These are phyloP conservation scores for Protobothrops flavoviridis DNA, from an alignment of 2,113 vertebrate species.

Conservation along the genomic window DNA sequence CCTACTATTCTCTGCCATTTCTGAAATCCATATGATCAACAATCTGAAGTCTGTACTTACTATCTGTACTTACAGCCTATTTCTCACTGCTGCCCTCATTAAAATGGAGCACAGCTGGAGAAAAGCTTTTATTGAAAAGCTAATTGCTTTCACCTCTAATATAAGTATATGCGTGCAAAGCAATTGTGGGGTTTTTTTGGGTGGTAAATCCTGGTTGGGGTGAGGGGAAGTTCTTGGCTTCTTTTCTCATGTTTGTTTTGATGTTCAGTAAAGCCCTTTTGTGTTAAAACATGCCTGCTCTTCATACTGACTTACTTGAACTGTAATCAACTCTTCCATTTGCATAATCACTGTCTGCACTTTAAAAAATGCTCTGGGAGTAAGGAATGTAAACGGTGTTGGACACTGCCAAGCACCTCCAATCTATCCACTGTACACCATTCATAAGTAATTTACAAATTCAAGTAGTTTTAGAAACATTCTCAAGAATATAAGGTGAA, in stretches of 20 bases:
- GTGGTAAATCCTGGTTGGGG: neutral
- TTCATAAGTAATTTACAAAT: neutral
- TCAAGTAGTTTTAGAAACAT: neutral
- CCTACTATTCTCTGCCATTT: neutral
- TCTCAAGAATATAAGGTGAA: neutral
- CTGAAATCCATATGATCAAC: slow-evolving; percentile 32
- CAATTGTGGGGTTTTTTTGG: neutral
- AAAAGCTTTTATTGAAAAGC: slow-evolving; percentile 35
- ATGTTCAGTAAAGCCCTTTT: slow-evolving; percentile 37
- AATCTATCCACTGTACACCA: neutral
- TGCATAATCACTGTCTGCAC: neutral
- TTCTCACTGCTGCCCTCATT: slow-evolving; percentile 45
- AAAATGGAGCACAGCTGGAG: slow-evolving; percentile 32
- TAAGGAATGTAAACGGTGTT: neutral
- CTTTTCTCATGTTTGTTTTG: slow-evolving; percentile 43
- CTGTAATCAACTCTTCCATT: slow-evolving; percentile 13
- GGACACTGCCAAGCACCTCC: neutral
- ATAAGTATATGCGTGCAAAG: slow-evolving; percentile 36
- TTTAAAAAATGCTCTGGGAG: slow-evolving; percentile 1
- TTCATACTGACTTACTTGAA: slow-evolving; percentile 17
- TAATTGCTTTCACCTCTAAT: slow-evolving; percentile 44
- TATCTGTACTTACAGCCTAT: slow-evolving; percentile 1
- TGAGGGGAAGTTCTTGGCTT: neutral
- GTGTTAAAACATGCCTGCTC: slow-evolving; percentile 11
- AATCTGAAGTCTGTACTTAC: slow-evolving; percentile 8